phyloP scores from a whole-genome alignment of 2,113 vertebrate genomes.

The Pteropus alecto region DNA sequence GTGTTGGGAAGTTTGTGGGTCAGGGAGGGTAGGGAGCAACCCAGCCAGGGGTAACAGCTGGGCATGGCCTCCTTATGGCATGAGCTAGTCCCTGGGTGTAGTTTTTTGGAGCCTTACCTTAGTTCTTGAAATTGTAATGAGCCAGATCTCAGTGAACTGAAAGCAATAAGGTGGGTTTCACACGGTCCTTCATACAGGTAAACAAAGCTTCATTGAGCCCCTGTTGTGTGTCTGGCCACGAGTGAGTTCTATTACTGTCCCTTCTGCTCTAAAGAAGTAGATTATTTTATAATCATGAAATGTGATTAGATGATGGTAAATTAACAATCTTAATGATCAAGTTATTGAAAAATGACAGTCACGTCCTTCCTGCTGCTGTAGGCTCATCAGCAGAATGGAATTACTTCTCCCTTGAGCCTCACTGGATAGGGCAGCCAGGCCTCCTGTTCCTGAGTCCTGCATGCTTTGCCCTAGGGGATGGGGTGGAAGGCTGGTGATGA shows the following conservation, averaged over 20 bases:
- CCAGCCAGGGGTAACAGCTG: background rate
- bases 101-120: background rate
- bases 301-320: background rate
- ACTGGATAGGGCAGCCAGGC: background rate
- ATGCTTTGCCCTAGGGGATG: background rate
- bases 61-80: background rate
- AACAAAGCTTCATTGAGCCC: background rate
- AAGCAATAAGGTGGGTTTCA: background rate
- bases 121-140: background rate
- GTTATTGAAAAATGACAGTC: background rate
- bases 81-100: background rate
- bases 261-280: background rate
- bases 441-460: background rate
- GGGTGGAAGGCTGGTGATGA: background rate
- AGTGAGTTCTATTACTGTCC: background rate
- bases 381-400: background rate
- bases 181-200: accelerated
- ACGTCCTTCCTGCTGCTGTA: background rate
- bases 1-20: background rate
- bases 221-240: background rate
- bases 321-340: background rate
- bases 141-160: background rate
- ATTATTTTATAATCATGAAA: background rate
- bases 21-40: background rate
- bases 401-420: background rate